A percentile compares a stretch with the other conserved stretches of the same genome.
Evolutionary conservation across 2,113 vertebrate genomes (phyloP).

Genomic region (Sigmodon hispidus): DNA sequence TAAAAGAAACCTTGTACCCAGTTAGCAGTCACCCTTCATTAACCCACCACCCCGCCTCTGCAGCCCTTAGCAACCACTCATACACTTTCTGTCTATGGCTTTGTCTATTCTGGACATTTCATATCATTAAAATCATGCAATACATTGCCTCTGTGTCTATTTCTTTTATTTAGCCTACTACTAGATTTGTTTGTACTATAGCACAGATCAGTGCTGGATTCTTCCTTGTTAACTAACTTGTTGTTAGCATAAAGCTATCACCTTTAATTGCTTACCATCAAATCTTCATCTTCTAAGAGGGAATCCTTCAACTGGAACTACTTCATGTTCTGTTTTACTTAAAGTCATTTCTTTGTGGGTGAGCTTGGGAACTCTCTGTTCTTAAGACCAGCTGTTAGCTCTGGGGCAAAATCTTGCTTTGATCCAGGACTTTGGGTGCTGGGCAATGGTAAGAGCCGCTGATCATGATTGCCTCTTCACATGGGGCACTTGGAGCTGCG

Average conservation of each 20-base stretch:
- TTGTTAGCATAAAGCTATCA: neutral
- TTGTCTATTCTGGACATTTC: conserved; percentile 50
- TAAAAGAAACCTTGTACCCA: conserved; percentile 9
- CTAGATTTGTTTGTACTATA: conserved; percentile 21
- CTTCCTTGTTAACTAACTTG: neutral
- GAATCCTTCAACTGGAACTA: neutral
- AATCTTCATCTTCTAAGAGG: neutral
- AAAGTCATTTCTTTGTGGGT: neutral
- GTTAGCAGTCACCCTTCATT: conserved; percentile 38
- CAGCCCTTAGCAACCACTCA: neutral
- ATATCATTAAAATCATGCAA: neutral
- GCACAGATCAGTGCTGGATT: conserved; percentile 23
- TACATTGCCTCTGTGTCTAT: conserved; percentile 20
- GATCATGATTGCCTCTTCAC: neutral
- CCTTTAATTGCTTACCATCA: conserved; percentile 22
- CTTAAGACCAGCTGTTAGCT: neutral
- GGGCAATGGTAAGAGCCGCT: neutral
- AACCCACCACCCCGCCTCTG: neutral
- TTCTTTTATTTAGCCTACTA: conserved; percentile 44
- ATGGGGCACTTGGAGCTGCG: neutral
- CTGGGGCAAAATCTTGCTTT: neutral
- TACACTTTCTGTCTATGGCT: conserved; percentile 20
- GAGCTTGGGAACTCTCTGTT: conserved; percentile 6
- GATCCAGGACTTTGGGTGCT: neutral
- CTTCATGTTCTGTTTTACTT: conserved; percentile 48